Base-by-base conservation (phyloP, 2,888 invertebrate genomes). In the Xylota sylvarum region DNA sequence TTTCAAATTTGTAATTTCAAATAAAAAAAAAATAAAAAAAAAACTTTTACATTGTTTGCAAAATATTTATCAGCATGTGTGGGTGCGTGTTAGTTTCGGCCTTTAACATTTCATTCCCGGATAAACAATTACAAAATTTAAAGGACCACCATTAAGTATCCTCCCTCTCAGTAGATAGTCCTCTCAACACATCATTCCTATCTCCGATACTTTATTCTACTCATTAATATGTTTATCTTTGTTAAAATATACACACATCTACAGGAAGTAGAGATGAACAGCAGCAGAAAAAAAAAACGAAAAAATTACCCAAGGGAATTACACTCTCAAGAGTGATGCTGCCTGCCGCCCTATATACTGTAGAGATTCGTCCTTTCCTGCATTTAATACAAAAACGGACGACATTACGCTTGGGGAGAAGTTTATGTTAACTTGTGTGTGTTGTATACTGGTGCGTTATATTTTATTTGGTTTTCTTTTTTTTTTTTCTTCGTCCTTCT, bases 361-460 rank as follows among this genome's bases (percentile, higher is more conserved):
- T 10, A 37, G 35, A 6, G 46, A 6, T 30, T 60, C 40, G 40
- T 32, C 50, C 23, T 27, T 55, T 76, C 55, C 32, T 58, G 70
- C 48, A 76, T 56, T 64, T 82, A 48, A 82, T 37, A 64, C 30
- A 9, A 48, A 82, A 56, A 69, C 69, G 48, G 48, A 82, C 55
- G 65, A 58, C 40, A 76, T 40, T 67, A 69, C 43, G 58, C 77
- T 48, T 32, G 50, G 40, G 58, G 67, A 50, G 48, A 40, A 58
- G 58, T 67, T 67, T 56, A 48, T 67, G 65, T 48, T 50, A 37
- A 60, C 64, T 67, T 73, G 65, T 55, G 46, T 79, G 62, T 50
- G 62, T 23, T 40, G 23, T 30, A 40, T 70, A 37, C 43, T 58
- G n/a, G 74, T 56, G 50, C 14, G n/a, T n/a, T n/a, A n/a, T n/a